These are phyloP conservation scores for Centropus unirufus DNA, from an alignment of 2,113 vertebrate genomes.

Conservation along the genomic window DNA sequence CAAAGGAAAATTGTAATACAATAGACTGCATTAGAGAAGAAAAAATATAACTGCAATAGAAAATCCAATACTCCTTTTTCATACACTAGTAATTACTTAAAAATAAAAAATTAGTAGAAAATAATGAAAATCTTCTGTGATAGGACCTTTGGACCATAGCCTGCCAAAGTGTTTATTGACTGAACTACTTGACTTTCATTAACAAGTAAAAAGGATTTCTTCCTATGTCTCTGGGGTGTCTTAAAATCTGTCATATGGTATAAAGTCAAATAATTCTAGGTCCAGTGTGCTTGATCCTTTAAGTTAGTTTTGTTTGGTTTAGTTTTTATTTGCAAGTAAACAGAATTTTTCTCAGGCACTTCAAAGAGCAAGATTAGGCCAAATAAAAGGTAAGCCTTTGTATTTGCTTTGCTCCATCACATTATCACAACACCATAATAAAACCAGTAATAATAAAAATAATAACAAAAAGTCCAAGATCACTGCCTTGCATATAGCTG, in stretches of 20 bases:
- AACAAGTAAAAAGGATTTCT: background rate
- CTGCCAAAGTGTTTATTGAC: background rate
- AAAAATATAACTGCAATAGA: background rate
- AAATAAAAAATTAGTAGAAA: background rate
- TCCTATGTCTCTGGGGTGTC: background rate
- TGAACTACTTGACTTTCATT: background rate
- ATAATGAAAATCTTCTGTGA: background rate
- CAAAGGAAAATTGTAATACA: constrained; percentile 6
- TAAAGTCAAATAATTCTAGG: background rate
- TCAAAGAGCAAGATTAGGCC: background rate
- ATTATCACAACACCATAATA: background rate
- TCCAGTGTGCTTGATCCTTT: background rate
- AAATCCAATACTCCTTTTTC: background rate
- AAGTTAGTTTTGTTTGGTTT: background rate
- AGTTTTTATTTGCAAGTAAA: background rate
- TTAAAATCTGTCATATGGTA: background rate
- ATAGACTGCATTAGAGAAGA: background rate
- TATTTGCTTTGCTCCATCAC: background rate
- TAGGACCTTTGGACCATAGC: background rate
- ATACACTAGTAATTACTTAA: background rate
- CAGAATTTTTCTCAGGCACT: background rate
- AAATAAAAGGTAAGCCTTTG: background rate
- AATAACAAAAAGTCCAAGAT: background rate
- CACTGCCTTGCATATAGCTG: background rate
- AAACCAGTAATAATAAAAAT: background rate